These are phyloP conservation scores for Phaethornis superciliosus DNA, from an alignment of 2,113 vertebrate genomes.

Conservation along the genomic window DNA sequence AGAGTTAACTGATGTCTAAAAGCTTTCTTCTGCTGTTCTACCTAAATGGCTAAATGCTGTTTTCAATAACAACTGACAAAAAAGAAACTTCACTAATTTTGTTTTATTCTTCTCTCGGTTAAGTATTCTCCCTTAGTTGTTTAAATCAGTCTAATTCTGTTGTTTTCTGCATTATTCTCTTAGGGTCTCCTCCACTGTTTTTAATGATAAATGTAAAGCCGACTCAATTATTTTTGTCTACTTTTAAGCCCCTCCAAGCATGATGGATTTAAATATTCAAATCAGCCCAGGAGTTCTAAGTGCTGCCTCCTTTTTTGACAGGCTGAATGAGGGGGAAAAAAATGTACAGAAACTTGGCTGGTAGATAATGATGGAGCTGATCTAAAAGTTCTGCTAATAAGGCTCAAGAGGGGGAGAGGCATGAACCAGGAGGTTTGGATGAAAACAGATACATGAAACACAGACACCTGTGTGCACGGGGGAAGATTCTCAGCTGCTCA, in stretches of 20 bases:
- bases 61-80: not conserved
- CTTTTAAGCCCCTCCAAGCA: not conserved
- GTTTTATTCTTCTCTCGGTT: not conserved
- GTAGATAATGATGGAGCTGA: not conserved
- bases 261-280: not conserved
- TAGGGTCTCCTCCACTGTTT: not conserved
- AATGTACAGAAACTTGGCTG: not conserved
- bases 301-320: not conserved
- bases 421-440: not conserved
- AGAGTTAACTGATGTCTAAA: not conserved
- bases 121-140: not conserved
- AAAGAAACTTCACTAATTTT: not conserved
- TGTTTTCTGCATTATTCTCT: not conserved
- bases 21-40: not conserved
- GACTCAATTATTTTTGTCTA: not conserved
- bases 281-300: not conserved
- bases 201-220: not conserved
- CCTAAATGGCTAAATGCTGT: not conserved
- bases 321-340: not conserved
- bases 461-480: not conserved
- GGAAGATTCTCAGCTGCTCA: not conserved
- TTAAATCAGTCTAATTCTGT: not conserved
- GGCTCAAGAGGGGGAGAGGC: not conserved
- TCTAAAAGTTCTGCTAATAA: slow-evolving; percentile 1
- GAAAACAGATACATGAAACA: not conserved